phyloP scores from a whole-genome alignment of 2,888 invertebrate species.

The Hecatera dysodea region DNA sequence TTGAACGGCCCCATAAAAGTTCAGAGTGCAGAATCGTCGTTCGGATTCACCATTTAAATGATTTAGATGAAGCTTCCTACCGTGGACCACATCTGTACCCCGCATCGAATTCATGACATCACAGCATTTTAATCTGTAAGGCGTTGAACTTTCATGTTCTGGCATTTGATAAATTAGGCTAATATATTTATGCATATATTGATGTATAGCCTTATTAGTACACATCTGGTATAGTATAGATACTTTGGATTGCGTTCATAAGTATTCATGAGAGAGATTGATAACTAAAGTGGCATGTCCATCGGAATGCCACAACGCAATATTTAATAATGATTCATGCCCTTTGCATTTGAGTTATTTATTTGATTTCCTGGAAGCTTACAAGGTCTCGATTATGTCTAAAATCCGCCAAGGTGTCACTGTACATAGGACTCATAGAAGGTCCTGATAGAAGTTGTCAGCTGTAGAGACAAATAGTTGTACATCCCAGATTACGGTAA shows the following conservation, averaged over 20 bases:
- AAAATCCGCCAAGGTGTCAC: not conserved
- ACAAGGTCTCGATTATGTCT: not conserved
- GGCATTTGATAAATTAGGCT: slow-evolving; percentile 63
- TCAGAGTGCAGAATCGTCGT: slow-evolving; percentile 43
- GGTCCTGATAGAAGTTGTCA: not conserved
- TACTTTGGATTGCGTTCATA: not conserved
- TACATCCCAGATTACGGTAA: not conserved
- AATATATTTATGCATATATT: slow-evolving; percentile 32
- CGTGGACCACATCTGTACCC: slow-evolving; percentile 69
- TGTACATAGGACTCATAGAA: not conserved
- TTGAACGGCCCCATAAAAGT: slow-evolving; percentile 17
- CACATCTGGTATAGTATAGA: no score
- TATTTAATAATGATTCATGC: slow-evolving; percentile 3
- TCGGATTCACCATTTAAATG: slow-evolving; percentile 55
- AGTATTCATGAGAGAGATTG: not conserved
- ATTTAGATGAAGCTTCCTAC: slow-evolving; percentile 46
- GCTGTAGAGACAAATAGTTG: not conserved
- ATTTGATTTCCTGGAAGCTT: not conserved
- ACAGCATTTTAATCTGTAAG: slow-evolving; percentile 62
- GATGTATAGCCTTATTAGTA: not conserved
- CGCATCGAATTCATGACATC: slow-evolving; percentile 71
- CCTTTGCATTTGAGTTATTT: not conserved
- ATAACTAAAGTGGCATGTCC: not conserved
- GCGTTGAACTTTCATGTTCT: slow-evolving; percentile 71
- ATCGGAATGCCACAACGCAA: slow-evolving; percentile 7